phyloP scores from a whole-genome alignment of 2,113 vertebrate species.

The Percina caprodes region DNA sequence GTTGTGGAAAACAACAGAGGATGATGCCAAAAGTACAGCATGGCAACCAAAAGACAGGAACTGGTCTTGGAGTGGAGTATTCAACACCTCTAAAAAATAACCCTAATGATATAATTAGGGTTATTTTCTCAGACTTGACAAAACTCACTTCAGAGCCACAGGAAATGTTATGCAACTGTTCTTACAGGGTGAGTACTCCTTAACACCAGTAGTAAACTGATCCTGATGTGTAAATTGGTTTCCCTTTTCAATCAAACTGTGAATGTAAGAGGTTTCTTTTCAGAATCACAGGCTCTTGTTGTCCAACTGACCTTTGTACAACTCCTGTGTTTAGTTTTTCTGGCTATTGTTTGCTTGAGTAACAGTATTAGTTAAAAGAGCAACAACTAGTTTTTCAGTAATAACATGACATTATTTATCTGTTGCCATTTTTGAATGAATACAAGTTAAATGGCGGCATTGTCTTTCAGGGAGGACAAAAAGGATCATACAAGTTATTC shows the following conservation, averaged over 20 bases:
- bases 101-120: not conserved
- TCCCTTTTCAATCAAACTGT: not conserved
- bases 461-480: conserved; percentile 6
- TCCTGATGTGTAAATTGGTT: not conserved
- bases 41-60: not conserved
- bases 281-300: not conserved
- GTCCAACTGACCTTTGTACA: not conserved
- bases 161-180: not conserved
- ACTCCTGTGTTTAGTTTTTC: not conserved
- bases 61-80: not conserved
- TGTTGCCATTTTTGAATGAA: not conserved
- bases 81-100: not conserved
- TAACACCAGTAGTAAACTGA: not conserved
- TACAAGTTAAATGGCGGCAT: not conserved
- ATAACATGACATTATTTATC: not conserved
- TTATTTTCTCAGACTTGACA: conserved; percentile 5
- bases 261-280: not conserved
- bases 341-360: not conserved
- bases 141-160: not conserved
- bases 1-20: conserved; percentile 20
- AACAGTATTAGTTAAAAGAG: not conserved
- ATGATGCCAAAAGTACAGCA: no score
- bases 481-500: conserved; percentile 39
- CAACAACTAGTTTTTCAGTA: not conserved
- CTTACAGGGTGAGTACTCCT: no score